Conservation (phyloP, 2,113 vertebrate genomes). For the Sakesphorus luctuosus region DNA sequence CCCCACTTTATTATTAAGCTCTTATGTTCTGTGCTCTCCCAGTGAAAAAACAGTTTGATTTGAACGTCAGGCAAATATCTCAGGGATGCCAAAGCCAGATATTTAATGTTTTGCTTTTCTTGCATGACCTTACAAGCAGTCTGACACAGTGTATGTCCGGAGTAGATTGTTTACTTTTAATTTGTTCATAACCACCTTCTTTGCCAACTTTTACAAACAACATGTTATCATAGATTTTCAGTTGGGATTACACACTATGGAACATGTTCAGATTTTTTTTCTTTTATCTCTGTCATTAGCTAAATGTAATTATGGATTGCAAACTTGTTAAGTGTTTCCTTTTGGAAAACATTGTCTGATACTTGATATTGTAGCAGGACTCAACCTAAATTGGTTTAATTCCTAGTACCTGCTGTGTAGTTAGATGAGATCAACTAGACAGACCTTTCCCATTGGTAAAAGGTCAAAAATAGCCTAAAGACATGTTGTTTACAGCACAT, state of each 20-base stretch:
- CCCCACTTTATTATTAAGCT: background rate
- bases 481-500: constrained; percentile 70
- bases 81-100: background rate
- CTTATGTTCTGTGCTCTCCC: background rate
- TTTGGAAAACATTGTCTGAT: constrained; percentile 27
- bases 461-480: constrained; percentile 79
- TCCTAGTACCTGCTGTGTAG: constrained; percentile 66
- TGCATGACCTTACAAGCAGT: constrained; percentile 9
- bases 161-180: constrained; percentile 49
- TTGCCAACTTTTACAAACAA: constrained; percentile 54
- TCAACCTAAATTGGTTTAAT: constrained; percentile 66
- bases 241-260: constrained; percentile 18
- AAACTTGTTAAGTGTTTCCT: constrained; percentile 54
- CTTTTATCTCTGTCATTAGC: background rate
- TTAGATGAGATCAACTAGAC: constrained; percentile 84
- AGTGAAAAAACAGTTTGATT: background rate
- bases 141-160: background rate
- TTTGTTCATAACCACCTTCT: background rate
- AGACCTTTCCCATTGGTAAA: constrained; percentile 84
- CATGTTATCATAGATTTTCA: constrained; percentile 15
- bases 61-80: constrained; percentile 33
- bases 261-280: background rate
- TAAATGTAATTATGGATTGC: constrained; percentile 40
- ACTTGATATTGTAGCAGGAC: constrained; percentile 21
- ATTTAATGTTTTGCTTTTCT: constrained; percentile 6